Percentiles rank a stretch among this genome's conserved stretches.
Conservation (phyloP, 1,140 invertebrate genomes). For the Lethrus apterus region DNA sequence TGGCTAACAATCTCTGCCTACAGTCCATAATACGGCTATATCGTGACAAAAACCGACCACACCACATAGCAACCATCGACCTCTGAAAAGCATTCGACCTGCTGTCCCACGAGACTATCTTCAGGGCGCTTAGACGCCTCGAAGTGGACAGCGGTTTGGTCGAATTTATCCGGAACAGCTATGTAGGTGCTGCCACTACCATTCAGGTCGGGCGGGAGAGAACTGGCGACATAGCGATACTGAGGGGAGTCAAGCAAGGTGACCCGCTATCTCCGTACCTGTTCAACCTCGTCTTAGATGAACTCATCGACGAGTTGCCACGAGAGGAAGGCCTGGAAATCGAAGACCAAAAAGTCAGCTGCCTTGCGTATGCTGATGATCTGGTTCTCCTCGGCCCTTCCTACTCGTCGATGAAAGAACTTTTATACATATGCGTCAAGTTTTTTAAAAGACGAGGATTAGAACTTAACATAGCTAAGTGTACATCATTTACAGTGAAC, state of each 20-base stretch:
- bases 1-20: neutral
- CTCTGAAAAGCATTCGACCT: neutral
- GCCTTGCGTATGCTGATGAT: constrained; percentile 1
- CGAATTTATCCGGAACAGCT: constrained; percentile 24
- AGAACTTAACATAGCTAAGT: neutral
- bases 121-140: constrained; percentile 18
- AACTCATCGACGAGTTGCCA: constrained; percentile 21
- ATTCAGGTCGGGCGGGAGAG: constrained; percentile 16
- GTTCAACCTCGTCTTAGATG: constrained; percentile 43
- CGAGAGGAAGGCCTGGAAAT: neutral
- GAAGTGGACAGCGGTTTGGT: constrained; percentile 19
- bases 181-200: constrained; percentile 20
- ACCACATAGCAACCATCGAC: neutral
- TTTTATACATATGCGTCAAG: neutral
- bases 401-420: neutral
- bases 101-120: constrained; percentile 19
- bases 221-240: constrained; percentile 22
- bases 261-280: constrained; percentile 43
- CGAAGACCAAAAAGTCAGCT: neutral
- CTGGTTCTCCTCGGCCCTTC: neutral
- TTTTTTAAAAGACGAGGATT: neutral
- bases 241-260: constrained; percentile 43
- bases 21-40: neutral
- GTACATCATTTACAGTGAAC: neutral
- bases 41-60: neutral